A percentile compares a stretch with the other conserved stretches of the same genome.
phyloP scores from a whole-genome alignment of 1,140 invertebrate species.

The Ceratina calcarata region DNA sequence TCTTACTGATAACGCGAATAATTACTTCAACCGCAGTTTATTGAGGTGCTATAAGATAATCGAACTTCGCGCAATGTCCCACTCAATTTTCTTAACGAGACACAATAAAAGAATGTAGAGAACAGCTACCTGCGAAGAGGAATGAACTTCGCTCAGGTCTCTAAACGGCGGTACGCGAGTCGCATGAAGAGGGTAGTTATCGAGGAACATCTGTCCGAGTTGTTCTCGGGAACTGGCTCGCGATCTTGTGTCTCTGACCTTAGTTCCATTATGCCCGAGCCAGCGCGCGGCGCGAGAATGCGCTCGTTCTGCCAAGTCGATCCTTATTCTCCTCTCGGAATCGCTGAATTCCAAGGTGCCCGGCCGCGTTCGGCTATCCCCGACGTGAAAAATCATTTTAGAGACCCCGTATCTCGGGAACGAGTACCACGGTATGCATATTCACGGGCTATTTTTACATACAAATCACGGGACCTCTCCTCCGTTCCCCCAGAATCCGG shows the following conservation, averaged over 20 bases:
- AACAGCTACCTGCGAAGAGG: background rate
- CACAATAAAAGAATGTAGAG: too few relatives aligned
- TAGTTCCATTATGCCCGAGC: background rate
- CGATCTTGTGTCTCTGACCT: conserved; percentile 1
- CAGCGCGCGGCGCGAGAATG: background rate
- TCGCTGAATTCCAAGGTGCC: conserved; percentile 13
- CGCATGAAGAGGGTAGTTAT: background rate
- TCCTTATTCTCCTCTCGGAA: background rate
- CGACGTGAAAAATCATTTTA: conserved; percentile 3
- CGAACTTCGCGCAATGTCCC: too few relatives aligned
- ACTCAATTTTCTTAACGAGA: too few relatives aligned
- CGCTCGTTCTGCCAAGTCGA: conserved; percentile 22
- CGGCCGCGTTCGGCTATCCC: too few relatives aligned
- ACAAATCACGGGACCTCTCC: background rate
- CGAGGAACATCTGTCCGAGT: background rate
- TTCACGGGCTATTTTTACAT: conserved; percentile 12
- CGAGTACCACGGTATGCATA: conserved; percentile 10
- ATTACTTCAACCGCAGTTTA: too few relatives aligned
- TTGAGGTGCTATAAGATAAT: too few relatives aligned
- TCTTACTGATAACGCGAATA: too few relatives aligned
- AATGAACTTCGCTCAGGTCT: background rate
- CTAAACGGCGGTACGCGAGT: background rate
- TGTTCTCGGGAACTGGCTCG: background rate
- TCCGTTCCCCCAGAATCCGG: background rate
- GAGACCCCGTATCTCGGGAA: background rate